A percentile compares a stretch with the other conserved stretches of the same genome.
Evolutionary conservation across 2,113 vertebrate genomes (phyloP).

Genomic region (Brachypteracias leptosomus): DNA sequence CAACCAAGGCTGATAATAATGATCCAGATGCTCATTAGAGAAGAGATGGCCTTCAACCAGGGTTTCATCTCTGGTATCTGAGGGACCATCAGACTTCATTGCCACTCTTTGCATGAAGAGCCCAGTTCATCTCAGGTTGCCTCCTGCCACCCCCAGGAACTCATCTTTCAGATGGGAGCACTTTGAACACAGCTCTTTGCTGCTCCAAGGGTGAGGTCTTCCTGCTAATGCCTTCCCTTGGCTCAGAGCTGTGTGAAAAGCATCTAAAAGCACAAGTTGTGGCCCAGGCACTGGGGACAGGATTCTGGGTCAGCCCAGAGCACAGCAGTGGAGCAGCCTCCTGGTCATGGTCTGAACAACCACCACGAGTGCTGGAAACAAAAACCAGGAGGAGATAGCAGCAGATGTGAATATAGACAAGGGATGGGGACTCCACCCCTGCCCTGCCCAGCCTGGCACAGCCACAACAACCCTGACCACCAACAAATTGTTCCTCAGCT

Average conservation of each 20-base stretch:
- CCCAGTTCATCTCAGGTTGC: background rate
- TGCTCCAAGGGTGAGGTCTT: background rate
- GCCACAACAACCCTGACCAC: no score
- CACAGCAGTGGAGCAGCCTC: background rate
- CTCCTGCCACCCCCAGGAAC: background rate
- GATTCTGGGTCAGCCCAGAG: background rate
- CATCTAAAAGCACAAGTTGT: background rate
- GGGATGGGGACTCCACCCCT: no score
- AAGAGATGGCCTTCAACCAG: background rate
- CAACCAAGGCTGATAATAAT: background rate
- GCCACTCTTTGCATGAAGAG: rapidly evolving
- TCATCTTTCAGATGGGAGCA: background rate
- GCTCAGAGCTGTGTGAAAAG: background rate
- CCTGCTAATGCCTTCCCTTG: background rate
- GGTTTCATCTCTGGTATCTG: background rate
- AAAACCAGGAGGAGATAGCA: background rate
- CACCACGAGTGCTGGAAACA: rapidly evolving
- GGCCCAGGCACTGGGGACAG: background rate
- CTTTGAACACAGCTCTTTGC: background rate
- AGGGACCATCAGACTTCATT: no score
- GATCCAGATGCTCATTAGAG: background rate
- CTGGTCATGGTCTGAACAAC: rapidly evolving
- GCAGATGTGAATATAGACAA: background rate
- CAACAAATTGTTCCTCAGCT: no score
- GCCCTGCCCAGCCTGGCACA: no score